These are phyloP conservation scores for Procapra przewalskii DNA, from an alignment of 2,113 vertebrate genomes.

Conservation along the genomic window DNA sequence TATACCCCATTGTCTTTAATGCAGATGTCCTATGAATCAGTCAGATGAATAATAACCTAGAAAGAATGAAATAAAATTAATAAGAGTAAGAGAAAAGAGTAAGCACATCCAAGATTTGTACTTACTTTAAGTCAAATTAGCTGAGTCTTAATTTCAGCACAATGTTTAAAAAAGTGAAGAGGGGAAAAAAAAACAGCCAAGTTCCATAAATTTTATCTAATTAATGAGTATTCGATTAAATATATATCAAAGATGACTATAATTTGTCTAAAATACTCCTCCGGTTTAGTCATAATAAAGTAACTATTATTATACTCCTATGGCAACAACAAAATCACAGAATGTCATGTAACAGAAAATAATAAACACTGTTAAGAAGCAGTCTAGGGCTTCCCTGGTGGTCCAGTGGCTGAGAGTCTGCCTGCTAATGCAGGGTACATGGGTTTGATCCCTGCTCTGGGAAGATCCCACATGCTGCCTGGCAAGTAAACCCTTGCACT, in stretches of 20 bases:
- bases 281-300: slow-evolving; percentile 43
- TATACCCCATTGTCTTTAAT: not conserved
- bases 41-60: not conserved
- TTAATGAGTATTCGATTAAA: slow-evolving; percentile 40
- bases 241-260: slow-evolving; percentile 44
- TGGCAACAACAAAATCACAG: slow-evolving; percentile 25
- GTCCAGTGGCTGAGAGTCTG: not conserved
- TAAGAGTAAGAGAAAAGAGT: not conserved
- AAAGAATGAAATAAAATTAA: not conserved
- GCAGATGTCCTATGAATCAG: not conserved
- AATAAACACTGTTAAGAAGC: slow-evolving; percentile 5
- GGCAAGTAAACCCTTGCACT: not conserved
- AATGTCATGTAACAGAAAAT: not conserved
- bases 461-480: not conserved
- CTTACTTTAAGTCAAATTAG: not conserved
- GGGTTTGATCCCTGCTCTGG: not conserved
- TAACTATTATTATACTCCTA: not conserved
- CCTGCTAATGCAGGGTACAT: not conserved
- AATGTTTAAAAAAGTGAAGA: not conserved
- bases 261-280: slow-evolving; percentile 40
- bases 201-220: not conserved
- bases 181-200: not conserved
- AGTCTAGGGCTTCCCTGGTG: not conserved
- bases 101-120: not conserved
- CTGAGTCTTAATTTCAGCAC: not conserved